Evolutionary conservation across 2,888 invertebrate species (phyloP).

Genomic region (Pandemis cinnamomeana): DNA sequence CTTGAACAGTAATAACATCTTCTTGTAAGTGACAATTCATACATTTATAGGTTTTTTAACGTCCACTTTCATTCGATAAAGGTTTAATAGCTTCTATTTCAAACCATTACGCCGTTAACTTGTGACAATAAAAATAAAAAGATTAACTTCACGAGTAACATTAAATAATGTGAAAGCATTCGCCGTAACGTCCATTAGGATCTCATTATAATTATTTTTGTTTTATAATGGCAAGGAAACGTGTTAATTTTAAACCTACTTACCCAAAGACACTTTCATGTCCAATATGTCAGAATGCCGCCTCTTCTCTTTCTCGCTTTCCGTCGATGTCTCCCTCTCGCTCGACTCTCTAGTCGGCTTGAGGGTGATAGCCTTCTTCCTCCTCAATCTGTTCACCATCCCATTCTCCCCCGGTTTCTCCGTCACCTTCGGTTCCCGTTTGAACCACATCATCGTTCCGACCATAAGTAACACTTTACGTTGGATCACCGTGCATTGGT

Average conservation of each 20-base stretch:
- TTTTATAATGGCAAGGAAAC: constrained; percentile 54
- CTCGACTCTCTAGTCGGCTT: constrained; percentile 78
- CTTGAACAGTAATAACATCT: constrained; percentile 1
- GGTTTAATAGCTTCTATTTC: constrained; percentile 20
- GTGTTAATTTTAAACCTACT: constrained; percentile 48
- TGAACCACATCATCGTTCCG: constrained; percentile 80
- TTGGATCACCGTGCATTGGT: constrained; percentile 24
- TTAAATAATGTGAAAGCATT: constrained; percentile 25
- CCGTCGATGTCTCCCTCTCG: constrained; percentile 78
- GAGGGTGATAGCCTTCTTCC: constrained; percentile 71
- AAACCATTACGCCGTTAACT: neutral
- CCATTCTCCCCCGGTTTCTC: constrained; percentile 73
- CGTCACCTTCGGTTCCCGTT: constrained; percentile 73
- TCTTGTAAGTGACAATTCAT: constrained; percentile 16
- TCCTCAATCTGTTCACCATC: constrained; percentile 68
- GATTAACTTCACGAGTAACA: neutral
- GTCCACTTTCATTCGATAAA: constrained; percentile 16
- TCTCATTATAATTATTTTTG: constrained; percentile 8
- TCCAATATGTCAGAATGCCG: constrained; percentile 79
- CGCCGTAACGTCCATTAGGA: constrained; percentile 14
- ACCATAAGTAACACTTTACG: constrained; percentile 44
- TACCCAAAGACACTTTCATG: constrained; percentile 76
- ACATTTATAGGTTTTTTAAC: constrained; percentile 26
- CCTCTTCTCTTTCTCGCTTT: constrained; percentile 77
- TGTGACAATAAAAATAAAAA: neutral